Evolutionary conservation across 1,140 invertebrate species (phyloP), one percentile per base, ranked within the genome.

Genomic region (Thaumetopoea pityocampa): DNA sequence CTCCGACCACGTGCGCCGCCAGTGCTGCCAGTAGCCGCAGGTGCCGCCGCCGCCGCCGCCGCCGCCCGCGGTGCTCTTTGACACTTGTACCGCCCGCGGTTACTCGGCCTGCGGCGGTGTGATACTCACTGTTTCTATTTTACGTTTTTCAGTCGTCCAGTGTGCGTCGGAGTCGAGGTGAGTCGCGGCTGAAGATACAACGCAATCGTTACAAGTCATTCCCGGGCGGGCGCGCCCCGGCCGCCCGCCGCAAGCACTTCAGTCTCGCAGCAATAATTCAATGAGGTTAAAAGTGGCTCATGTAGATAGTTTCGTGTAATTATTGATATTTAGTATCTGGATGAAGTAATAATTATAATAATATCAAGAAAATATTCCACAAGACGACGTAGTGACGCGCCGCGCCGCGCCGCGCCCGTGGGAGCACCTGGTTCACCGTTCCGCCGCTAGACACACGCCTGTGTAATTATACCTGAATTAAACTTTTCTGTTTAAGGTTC

Each of bases 21-120:
- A 95, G 86, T 96, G 94, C 88, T 96, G 94, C 89, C 94, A 95
- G 92, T 94, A 91, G 89, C 74, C 23, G 58, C 47, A 35, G n/a
- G n/a, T n/a, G n/a, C n/a, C n/a, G n/a, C n/a, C n/a, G n/a, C n/a
- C n/a, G n/a, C n/a, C n/a, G n/a, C n/a, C n/a, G n/a, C n/a, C n/a
- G n/a, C n/a, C n/a, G n/a, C n/a, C n/a, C n/a, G n/a, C n/a, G n/a
- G n/a, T n/a, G n/a, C n/a, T n/a, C n/a, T n/a, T n/a, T n/a, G n/a
- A n/a, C n/a, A n/a, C n/a, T n/a, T n/a, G n/a, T n/a, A n/a, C n/a
- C n/a, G n/a, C n/a, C n/a, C n/a, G n/a, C n/a, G n/a, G n/a, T n/a
- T n/a, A n/a, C n/a, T n/a, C n/a, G n/a, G n/a, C n/a, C n/a, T n/a
- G n/a, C n/a, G n/a, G n/a, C n/a, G n/a, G n/a, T n/a, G n/a, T n/a